phyloP scores from a whole-genome alignment of 2,113 vertebrate genomes.

The Melanostigma gelatinosum region DNA sequence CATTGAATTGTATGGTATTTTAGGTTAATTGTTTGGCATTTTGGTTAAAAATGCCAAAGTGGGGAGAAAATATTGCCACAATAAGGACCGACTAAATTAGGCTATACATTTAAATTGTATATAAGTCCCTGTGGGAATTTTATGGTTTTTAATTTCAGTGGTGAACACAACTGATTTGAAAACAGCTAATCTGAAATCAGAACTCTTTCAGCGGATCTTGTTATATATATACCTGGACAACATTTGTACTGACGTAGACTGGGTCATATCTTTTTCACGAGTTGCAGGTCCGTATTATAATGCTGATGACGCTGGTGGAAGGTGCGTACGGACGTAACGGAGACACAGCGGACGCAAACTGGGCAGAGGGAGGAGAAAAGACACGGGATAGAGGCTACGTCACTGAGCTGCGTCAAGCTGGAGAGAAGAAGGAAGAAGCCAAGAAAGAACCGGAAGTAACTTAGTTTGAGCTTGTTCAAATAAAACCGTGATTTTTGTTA shows the following conservation, averaged over 20 bases:
- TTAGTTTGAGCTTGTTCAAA: background rate
- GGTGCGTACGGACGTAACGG: constrained; percentile 78
- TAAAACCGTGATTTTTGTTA: background rate
- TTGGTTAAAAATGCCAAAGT: background rate
- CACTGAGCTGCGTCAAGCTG: constrained; percentile 46
- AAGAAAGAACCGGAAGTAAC: background rate
- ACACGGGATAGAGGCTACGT: constrained; percentile 69
- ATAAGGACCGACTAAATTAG: background rate
- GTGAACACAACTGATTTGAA: background rate
- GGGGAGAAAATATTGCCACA: background rate
- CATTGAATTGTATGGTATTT: background rate
- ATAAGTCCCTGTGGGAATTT: background rate
- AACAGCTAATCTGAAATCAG: background rate
- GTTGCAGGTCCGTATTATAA: constrained; percentile 61
- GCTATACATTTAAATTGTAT: background rate
- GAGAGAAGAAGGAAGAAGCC: background rate
- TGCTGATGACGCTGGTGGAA: constrained; percentile 74
- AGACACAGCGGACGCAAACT: constrained; percentile 77
- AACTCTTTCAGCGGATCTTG: background rate
- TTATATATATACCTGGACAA: background rate
- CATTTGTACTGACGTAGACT: constrained; percentile 33
- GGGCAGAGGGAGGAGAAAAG: constrained; percentile 72
- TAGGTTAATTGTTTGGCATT: background rate
- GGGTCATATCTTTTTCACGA: constrained; percentile 53
- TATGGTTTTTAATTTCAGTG: background rate